Evolutionary conservation across 2,113 vertebrate genomes (phyloP).

Genomic region (Marmota flaviventris): DNA sequence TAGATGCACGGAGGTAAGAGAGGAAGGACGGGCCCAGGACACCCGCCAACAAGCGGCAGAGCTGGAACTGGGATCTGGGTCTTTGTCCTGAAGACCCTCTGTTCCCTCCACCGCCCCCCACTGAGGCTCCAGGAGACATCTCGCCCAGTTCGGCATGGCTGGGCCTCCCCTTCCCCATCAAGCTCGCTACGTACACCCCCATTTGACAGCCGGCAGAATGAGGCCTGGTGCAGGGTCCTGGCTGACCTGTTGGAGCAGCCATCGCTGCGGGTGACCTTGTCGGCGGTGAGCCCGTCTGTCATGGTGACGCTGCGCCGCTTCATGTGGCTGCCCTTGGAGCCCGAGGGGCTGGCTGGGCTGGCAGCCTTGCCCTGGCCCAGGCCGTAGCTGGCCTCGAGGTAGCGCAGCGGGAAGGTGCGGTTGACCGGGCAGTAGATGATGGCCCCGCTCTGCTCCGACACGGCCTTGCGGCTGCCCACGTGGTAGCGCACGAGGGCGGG

Average conservation of each 20-base stretch:
- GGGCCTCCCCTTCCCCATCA: background rate
- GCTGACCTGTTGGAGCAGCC: conserved; percentile 94
- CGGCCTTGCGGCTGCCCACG: conserved; percentile 93
- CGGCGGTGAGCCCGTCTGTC: conserved; percentile 95
- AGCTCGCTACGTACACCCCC: background rate
- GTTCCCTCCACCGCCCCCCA: too few relatives aligned
- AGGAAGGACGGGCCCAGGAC: background rate
- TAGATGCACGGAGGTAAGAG: rapidly evolving
- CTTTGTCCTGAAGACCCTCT: background rate
- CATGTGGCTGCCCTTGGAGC: conserved; percentile 95
- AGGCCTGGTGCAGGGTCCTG: background rate
- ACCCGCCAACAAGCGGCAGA: background rate
- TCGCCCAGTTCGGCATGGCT: background rate
- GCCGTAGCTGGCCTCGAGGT: conserved; percentile 97
- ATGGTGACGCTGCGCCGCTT: conserved; percentile 98
- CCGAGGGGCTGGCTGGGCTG: conserved; percentile 90
- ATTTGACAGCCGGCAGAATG: background rate
- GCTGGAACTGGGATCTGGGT: background rate
- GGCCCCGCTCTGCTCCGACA: conserved; percentile 94
- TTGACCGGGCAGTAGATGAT: conserved; percentile 97
- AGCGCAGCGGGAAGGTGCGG: conserved; percentile 96
- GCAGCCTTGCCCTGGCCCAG: conserved; percentile 92
- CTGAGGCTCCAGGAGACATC: background rate
- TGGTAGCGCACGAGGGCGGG: conserved; percentile 95
- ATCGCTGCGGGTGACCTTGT: conserved; percentile 93